Conservation (phyloP, 2,113 vertebrate genomes). For the Ctenodactylus gundi region DNA sequence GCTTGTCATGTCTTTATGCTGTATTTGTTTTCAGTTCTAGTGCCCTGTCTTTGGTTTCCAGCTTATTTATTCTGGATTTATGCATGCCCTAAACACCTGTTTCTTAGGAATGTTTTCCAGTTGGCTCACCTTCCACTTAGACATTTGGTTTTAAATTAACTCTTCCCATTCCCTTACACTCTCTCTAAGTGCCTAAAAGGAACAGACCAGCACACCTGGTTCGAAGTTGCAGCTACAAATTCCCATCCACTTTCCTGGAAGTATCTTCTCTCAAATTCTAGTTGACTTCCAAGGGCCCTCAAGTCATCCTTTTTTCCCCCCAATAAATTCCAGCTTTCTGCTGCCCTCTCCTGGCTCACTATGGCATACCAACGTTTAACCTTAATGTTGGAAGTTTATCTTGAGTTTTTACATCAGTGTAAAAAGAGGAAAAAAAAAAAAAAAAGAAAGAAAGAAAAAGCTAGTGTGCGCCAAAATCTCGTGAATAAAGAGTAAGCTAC, state of each 20-base stretch:
- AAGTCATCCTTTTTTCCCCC: not conserved
- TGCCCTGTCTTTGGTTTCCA: not conserved
- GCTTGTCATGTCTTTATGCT: not conserved
- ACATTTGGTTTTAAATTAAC: not conserved
- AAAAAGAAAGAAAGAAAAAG: no score
- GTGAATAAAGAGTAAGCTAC: not conserved
- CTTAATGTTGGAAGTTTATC: not conserved
- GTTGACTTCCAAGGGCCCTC: constrained; percentile 35
- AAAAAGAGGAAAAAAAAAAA: no score
- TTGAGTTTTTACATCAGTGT: no score
- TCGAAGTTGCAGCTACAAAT: not conserved
- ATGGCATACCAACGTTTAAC: not conserved
- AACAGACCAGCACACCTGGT: not conserved
- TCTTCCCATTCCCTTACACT: not conserved
- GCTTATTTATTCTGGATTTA: not conserved
- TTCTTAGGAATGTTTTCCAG: not conserved
- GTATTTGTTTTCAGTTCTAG: fast-evolving
- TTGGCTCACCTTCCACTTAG: constrained; percentile 34
- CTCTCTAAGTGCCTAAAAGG: not conserved
- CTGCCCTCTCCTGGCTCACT: constrained; percentile 71
- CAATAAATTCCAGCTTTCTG: constrained; percentile 72
- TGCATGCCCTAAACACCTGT: not conserved
- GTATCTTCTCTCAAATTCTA: not conserved
- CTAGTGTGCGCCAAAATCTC: not conserved
- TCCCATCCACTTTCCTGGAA: not conserved